Evolutionary conservation across 2,888 invertebrate genomes (phyloP).

Genomic region (Limenitis camilla): DNA sequence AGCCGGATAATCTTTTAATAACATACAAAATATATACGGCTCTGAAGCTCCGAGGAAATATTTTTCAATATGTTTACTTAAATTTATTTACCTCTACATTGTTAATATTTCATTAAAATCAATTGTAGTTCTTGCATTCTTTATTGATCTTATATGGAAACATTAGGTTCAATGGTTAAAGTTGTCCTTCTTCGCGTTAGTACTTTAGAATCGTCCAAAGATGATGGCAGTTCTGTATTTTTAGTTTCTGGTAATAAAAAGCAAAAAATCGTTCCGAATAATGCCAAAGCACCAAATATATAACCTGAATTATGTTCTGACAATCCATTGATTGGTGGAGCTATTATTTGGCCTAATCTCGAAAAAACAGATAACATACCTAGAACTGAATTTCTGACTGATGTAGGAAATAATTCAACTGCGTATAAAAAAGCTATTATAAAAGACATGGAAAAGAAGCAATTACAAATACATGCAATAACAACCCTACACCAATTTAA

Average conservation of each 20-base stretch:
- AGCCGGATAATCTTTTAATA: no score
- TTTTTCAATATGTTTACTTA: no score
- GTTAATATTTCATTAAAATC: no score
- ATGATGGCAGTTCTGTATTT: conserved; percentile 44
- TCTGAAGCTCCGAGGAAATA: no score
- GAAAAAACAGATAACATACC: conserved; percentile 87
- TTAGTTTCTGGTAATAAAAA: conserved; percentile 78
- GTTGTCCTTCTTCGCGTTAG: no score
- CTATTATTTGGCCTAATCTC: conserved; percentile 84
- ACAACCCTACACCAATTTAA: conserved; percentile 65
- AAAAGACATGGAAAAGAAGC: conserved; percentile 85
- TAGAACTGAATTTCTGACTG: conserved; percentile 86
- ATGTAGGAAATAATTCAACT: conserved; percentile 90
- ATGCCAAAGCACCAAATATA: conserved; percentile 78
- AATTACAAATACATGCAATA: conserved; percentile 81
- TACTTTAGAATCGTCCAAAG: conserved; percentile 42
- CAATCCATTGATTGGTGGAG: conserved; percentile 82
- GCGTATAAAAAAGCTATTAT: conserved; percentile 88
- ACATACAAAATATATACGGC: no score
- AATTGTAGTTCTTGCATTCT: no score
- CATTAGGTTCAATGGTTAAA: no score
- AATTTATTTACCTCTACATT: no score
- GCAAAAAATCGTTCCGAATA: conserved; percentile 77
- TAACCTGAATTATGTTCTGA: conserved; percentile 40
- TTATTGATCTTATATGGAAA: no score